Conservation (phyloP, 2,888 invertebrate genomes). For the Itoplectis maculator region DNA sequence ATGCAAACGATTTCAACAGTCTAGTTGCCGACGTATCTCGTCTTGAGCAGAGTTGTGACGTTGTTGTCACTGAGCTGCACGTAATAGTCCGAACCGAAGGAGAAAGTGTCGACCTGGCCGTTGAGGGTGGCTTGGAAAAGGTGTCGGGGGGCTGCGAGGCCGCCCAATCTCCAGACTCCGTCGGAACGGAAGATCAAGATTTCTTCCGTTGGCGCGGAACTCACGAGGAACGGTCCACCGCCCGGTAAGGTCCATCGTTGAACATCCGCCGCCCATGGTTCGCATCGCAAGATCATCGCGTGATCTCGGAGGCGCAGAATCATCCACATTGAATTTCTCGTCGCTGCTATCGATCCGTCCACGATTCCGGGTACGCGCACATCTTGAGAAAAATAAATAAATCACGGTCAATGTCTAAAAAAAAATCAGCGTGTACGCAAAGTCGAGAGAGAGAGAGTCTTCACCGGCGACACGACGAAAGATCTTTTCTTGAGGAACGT, state of each 20-base stretch:
- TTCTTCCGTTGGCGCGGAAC: constrained; percentile 69
- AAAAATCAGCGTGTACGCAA: no score
- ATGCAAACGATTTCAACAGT: neutral
- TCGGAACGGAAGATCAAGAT: constrained; percentile 75
- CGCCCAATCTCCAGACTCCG: constrained; percentile 78
- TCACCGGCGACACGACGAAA: constrained; percentile 48
- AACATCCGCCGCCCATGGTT: constrained; percentile 69
- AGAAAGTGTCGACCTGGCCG: constrained; percentile 68
- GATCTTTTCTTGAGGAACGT: constrained; percentile 32
- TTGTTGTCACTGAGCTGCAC: constrained; percentile 68
- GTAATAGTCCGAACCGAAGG: constrained; percentile 66
- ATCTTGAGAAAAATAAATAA: constrained; percentile 63
- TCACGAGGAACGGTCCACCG: constrained; percentile 63
- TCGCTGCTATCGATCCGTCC: constrained; percentile 69
- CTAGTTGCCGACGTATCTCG: constrained; percentile 72
- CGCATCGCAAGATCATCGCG: constrained; percentile 74
- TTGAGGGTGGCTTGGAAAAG: constrained; percentile 66
- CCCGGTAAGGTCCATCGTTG: constrained; percentile 71
- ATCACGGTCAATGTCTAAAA: neutral
- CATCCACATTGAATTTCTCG: constrained; percentile 74
- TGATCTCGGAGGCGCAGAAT: constrained; percentile 68
- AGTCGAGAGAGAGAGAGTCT: neutral
- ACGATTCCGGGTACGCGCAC: constrained; percentile 71
- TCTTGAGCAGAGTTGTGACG: constrained; percentile 70
- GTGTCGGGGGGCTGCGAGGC: constrained; percentile 73